A percentile compares a stretch with the other conserved stretches of the same genome.
phyloP scores from a whole-genome alignment of 2,797 vertebrate species.

The Scarus forsteni region DNA sequence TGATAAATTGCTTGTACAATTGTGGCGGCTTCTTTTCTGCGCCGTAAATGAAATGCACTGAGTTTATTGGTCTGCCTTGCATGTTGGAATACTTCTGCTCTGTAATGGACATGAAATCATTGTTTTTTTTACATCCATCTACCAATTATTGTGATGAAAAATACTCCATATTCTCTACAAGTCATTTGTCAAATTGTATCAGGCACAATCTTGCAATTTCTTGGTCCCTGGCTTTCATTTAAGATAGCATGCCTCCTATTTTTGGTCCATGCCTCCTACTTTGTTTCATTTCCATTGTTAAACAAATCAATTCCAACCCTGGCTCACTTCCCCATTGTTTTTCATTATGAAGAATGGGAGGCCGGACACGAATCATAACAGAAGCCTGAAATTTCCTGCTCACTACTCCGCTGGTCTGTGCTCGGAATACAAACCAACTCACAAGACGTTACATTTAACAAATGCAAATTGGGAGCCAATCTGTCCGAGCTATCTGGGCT shows the following conservation, averaged over 20 bases:
- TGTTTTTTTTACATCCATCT: conserved; percentile 45
- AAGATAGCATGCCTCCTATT: conserved; percentile 72
- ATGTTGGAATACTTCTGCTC: conserved; percentile 44
- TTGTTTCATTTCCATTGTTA: conserved; percentile 84
- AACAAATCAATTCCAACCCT: conserved; percentile 83
- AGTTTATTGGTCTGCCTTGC: conserved; percentile 34
- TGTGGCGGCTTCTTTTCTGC: conserved; percentile 5
- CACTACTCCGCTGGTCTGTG: conserved; percentile 73
- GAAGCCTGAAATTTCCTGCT: conserved; percentile 81
- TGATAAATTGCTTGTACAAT: conserved; percentile 39
- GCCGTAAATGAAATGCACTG: conserved; percentile 36
- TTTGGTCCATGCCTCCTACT: conserved; percentile 77
- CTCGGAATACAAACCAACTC: conserved; percentile 78
- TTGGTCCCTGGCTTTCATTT: conserved; percentile 74
- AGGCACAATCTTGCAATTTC: conserved; percentile 76
- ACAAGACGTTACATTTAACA: conserved; percentile 74
- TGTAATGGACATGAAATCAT: conserved; percentile 49
- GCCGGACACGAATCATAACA: conserved; percentile 77
- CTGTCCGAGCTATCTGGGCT: conserved; percentile 67
- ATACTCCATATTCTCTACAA: conserved; percentile 61
- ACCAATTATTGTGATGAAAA: conserved; percentile 71
- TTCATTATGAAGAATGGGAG: conserved; percentile 78
- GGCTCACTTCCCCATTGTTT: conserved; percentile 81
- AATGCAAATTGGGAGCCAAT: conserved; percentile 81
- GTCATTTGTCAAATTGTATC: conserved; percentile 78